Conservation (phyloP, 2,888 invertebrate genomes). For the Athetis lepigone region DNA sequence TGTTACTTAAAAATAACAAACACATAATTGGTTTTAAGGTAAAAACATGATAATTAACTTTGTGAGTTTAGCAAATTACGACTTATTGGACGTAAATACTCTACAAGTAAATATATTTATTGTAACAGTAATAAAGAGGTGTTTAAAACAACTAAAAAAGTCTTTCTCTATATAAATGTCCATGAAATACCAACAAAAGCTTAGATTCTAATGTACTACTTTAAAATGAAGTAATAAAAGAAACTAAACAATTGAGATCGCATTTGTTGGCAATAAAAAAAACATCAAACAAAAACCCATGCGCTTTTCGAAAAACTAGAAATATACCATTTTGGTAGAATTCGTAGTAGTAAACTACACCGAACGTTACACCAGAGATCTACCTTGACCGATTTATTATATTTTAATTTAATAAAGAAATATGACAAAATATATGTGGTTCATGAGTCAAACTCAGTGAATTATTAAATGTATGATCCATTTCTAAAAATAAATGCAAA, state of each 20-base stretch:
- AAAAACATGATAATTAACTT: neutral
- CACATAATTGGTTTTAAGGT: constrained; percentile 11
- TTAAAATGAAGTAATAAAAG: no score
- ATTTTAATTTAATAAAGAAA: constrained; percentile 13
- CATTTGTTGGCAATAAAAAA: neutral
- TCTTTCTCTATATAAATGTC: no score
- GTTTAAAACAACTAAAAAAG: neutral
- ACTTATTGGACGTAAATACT: neutral
- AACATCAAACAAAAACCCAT: neutral
- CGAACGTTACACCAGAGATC: neutral
- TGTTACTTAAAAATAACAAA: constrained; percentile 16
- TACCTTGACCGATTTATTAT: constrained; percentile 44
- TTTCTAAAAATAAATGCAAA: constrained; percentile 8
- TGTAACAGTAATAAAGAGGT: no score
- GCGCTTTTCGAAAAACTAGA: neutral
- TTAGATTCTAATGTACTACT: no score
- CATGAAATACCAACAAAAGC: no score
- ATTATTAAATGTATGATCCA: neutral
- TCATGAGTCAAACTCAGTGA: constrained; percentile 13
- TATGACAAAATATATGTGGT: neutral
- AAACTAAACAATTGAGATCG: constrained; percentile 17
- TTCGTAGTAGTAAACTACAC: neutral
- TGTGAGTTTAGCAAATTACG: neutral
- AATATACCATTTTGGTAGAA: constrained; percentile 49
- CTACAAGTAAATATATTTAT: constrained; percentile 1